Conservation (phyloP, 2,113 vertebrate species). For the Acrocephalus arundinaceus region DNA sequence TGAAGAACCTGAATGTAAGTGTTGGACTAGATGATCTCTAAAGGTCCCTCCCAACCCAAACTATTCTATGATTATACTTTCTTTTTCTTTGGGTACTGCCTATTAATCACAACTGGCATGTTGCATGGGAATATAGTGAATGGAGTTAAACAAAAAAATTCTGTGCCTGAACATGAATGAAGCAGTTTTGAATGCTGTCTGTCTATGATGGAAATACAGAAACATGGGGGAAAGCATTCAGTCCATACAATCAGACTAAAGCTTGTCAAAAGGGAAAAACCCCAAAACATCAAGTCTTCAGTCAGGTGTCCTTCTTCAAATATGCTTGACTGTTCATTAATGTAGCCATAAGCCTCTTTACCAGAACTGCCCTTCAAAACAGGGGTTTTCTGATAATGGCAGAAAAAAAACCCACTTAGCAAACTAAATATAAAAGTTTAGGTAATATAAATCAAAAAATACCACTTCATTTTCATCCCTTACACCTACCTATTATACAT, state of each 20-base stretch:
- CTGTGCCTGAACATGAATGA: not conserved
- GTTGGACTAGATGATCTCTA: not conserved
- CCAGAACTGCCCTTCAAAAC: not conserved
- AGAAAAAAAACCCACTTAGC: not conserved
- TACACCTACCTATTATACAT: conserved; percentile 45
- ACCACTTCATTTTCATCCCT: conserved; percentile 27
- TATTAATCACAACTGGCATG: not conserved
- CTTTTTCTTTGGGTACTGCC: not conserved
- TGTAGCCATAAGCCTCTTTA: not conserved
- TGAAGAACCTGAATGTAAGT: not conserved
- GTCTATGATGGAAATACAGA: not conserved
- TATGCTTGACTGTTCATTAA: not conserved
- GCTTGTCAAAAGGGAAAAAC: not conserved
- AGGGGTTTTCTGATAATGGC: not conserved
- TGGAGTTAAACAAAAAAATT: not conserved
- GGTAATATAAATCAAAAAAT: conserved; percentile 37
- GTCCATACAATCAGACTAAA: not conserved
- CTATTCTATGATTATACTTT: not conserved
- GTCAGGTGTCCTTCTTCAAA: not conserved
- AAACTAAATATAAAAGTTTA: conserved; percentile 10
- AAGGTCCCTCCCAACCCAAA: not conserved
- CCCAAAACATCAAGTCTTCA: not conserved
- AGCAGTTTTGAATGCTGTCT: not conserved
- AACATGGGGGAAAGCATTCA: not conserved
- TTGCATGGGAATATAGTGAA: not conserved